These are phyloP conservation scores for Crossocerus cetratus DNA, from an alignment of 2,888 invertebrate species.

Conservation along the genomic window DNA sequence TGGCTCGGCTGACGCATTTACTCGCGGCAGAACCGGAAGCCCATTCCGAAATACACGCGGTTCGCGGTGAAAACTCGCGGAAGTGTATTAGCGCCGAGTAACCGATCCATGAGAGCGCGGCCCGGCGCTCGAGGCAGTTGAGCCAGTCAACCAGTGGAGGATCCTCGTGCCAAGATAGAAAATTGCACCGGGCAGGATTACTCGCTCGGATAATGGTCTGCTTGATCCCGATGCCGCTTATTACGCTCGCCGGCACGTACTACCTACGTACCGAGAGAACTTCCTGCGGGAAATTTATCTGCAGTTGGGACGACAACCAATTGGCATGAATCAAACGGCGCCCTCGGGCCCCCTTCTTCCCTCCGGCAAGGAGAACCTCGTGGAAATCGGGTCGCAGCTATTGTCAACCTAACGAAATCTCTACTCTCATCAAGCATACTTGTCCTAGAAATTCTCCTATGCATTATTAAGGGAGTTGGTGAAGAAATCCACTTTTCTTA, in stretches of 20 bases:
- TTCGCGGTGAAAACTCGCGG: constrained; percentile 53
- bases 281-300: constrained; percentile 39
- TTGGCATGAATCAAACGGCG: constrained; percentile 17
- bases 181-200: constrained; percentile 3
- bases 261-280: constrained; percentile 11
- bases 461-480: too few relatives aligned
- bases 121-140: constrained; percentile 17
- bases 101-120: constrained; percentile 33
- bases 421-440: too few relatives aligned
- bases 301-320: constrained; percentile 10
- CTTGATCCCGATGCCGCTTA: constrained; percentile 23
- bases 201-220: constrained; percentile 8
- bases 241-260: constrained; percentile 12
- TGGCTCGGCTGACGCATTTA: constrained; percentile 33
- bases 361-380: background rate
- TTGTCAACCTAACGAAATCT: too few relatives aligned
- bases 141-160: constrained; percentile 31
- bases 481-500: too few relatives aligned
- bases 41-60: constrained; percentile 55
- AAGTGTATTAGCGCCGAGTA: constrained; percentile 37
- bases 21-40: constrained; percentile 55
- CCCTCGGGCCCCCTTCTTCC: background rate
- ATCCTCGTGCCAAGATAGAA: constrained; percentile 28
- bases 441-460: too few relatives aligned
- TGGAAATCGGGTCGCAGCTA: background rate